Evolutionary conservation across 1,140 invertebrate genomes (phyloP), one percentile per base, ranked within the genome.

Genomic region (Rhagoletis zephyria): DNA sequence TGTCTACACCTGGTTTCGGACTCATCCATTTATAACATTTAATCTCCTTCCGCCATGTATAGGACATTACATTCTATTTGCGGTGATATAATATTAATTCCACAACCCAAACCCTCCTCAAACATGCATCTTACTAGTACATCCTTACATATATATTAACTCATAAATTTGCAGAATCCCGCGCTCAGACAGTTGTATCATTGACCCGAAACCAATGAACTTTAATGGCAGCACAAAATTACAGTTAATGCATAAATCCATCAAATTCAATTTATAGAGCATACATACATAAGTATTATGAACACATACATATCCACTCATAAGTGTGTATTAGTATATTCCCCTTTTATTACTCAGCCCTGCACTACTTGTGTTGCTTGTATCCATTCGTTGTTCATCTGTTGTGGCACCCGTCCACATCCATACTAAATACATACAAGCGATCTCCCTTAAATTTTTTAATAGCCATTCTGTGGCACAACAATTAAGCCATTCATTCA

Each of bases 401-500:
- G 30, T 30, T 40, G n/a, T 5, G 10, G 30, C 5, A 10, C 64
- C 6, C 64, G 40, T 67, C 48, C 48, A 51, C 9, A 30, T 59
- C 9, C 67, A 74, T 30, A 30, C 30, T 30, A 30, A 30, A 56
- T 59, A 1, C 42, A 30, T 0, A 51, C 64, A 70, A 19, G n/a
- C 48, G 2, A n/a, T 63, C 45, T n/a, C 74, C 48, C 51, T 56
- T 81, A 81, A 74, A 56, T 9, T 10, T n/a, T 81, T 81, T 81
- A 81, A 81, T 81, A 81, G 74, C 74, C n/a, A 51, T 81, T 81
- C 16, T 81, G 48, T 19, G 74, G 74, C 74, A 81, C 48, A 81
- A 81, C 74, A 81, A 81, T 81, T 81, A 81, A 81, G 74, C 48
- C 74, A 81, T 81, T 81, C 74, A 81, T 81, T 81, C 74, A 16